These are phyloP conservation scores for Myotis myotis DNA, from an alignment of 2,797 vertebrate genomes.

Conservation along the genomic window DNA sequence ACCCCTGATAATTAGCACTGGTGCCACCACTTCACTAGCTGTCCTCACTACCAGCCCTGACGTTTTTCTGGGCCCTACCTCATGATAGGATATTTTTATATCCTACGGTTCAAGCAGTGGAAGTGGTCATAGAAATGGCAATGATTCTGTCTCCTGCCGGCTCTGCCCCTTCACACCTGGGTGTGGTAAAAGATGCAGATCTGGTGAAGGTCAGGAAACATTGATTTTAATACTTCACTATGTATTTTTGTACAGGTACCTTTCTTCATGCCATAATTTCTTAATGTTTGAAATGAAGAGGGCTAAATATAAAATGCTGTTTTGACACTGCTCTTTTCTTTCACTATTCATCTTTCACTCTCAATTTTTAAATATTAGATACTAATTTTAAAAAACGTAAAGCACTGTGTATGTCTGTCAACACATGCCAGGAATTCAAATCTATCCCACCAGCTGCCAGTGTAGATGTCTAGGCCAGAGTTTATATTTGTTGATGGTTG, in stretches of 20 bases:
- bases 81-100: background rate
- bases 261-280: background rate
- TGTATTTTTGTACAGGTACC: background rate
- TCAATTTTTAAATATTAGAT: background rate
- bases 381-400: background rate
- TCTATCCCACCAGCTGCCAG: background rate
- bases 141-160: background rate
- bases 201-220: background rate
- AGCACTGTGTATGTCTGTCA: background rate
- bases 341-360: background rate
- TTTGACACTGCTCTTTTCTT: constrained; percentile 30
- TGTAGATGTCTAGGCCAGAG: background rate
- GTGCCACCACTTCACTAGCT: background rate
- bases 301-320: background rate
- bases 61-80: background rate
- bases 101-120: background rate
- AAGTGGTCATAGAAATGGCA: background rate
- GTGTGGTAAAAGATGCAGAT: background rate
- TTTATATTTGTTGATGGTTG: background rate
- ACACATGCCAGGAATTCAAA: background rate
- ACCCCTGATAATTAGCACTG: background rate
- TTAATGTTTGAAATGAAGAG: constrained; percentile 17
- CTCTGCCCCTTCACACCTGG: background rate
- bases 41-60: background rate
- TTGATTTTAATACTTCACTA: background rate